These are phyloP conservation scores for Macrosoma leucophasiata DNA, from an alignment of 2,888 invertebrate genomes.

Conservation along the genomic window DNA sequence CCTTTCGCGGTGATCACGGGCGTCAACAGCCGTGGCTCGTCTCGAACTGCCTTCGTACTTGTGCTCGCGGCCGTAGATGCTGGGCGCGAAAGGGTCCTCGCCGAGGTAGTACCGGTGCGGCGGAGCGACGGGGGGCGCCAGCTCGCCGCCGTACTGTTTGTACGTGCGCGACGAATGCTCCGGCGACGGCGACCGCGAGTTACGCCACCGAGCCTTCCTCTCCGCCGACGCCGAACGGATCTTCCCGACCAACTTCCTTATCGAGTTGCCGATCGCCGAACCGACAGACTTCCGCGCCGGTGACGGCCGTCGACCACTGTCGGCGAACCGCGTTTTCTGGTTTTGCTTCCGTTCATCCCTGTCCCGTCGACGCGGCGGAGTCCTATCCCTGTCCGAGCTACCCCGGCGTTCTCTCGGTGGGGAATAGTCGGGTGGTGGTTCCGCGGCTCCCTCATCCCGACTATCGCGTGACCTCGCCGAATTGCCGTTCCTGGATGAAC, in stretches of 20 bases:
- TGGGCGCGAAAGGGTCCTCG: constrained; percentile 90
- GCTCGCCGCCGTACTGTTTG: constrained; percentile 67
- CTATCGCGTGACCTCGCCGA: constrained; percentile 67
- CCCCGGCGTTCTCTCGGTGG: constrained; percentile 73
- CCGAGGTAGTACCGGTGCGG: constrained; percentile 89
- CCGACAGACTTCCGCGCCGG: constrained; percentile 72
- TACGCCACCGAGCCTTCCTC: constrained; percentile 79
- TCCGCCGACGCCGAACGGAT: constrained; percentile 83
- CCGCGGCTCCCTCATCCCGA: constrained; percentile 69
- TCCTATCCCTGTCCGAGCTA: constrained; percentile 60
- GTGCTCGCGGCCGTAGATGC: constrained; percentile 89
- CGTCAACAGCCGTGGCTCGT: constrained; percentile 57
- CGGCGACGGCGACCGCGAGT: constrained; percentile 77
- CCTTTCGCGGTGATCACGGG: constrained; percentile 68
- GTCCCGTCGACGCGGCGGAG: constrained; percentile 65
- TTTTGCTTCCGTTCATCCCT: constrained; percentile 75
- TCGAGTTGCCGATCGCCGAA: constrained; percentile 84
- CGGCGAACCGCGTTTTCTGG: constrained; percentile 83
- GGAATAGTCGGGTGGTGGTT: constrained; percentile 84
- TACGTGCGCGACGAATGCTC: constrained; percentile 69
- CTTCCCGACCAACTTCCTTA: constrained; percentile 88
- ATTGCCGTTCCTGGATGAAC: constrained; percentile 72
- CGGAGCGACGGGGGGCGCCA: constrained; percentile 70
- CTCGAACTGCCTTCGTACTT: constrained; percentile 83
- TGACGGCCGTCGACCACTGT: constrained; percentile 54